These are phyloP conservation scores for western clawed frog (Xenopus tropicalis) DNA, from an alignment of 2,113 vertebrate genomes.

Conservation along the genomic window DNA sequence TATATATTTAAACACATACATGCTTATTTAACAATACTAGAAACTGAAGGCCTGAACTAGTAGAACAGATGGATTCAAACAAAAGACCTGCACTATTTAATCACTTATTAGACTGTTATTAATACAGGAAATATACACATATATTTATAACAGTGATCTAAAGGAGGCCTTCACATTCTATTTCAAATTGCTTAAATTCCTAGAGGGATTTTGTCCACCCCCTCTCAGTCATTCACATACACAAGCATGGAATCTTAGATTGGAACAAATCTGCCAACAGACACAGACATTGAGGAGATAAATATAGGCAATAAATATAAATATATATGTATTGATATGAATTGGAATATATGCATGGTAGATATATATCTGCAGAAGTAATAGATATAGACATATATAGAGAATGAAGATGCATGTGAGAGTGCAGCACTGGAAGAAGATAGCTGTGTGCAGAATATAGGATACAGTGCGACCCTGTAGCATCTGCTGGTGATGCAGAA, in stretches of 20 bases:
- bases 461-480: too few relatives aligned
- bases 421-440: background rate
- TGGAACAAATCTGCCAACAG: background rate
- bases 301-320: background rate
- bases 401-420: background rate
- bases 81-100: too few relatives aligned
- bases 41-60: too few relatives aligned
- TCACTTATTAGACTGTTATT: too few relatives aligned
- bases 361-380: background rate
- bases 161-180: constrained; percentile 19
- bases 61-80: too few relatives aligned
- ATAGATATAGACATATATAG: background rate
- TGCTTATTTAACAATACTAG: too few relatives aligned
- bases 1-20: too few relatives aligned
- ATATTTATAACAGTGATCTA: too few relatives aligned
- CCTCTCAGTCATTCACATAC: background rate
- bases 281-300: background rate
- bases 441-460: too few relatives aligned
- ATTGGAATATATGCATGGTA: background rate
- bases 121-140: too few relatives aligned
- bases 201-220: background rate
- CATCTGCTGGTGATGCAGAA: too few relatives aligned
- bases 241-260: background rate
- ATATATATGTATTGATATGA: background rate
- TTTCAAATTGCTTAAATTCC: background rate